Evolutionary conservation across 2,888 invertebrate genomes (phyloP).

Genomic region (Julus scandinavius): DNA sequence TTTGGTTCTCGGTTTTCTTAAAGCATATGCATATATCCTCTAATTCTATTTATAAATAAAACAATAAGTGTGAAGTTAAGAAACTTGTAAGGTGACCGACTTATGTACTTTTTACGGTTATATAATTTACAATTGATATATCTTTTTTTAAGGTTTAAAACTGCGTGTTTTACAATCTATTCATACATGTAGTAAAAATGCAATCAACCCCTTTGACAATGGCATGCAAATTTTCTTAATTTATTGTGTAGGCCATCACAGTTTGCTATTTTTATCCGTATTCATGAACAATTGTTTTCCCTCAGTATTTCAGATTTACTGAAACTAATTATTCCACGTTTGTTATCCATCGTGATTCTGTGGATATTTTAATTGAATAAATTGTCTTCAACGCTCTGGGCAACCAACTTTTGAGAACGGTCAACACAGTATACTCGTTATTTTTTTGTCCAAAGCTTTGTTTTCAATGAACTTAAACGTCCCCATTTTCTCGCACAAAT

Average conservation of each 20-base stretch:
- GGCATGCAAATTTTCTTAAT: neutral
- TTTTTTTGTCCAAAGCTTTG: neutral
- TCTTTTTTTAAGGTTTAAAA: neutral
- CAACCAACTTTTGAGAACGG: neutral
- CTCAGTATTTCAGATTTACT: neutral
- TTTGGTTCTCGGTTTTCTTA: neutral
- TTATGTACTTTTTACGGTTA: neutral
- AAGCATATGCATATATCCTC: neutral
- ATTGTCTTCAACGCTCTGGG: neutral
- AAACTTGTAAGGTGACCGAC: neutral
- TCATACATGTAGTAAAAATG: neutral
- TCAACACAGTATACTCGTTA: neutral
- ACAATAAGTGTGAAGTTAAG: constrained; percentile 9
- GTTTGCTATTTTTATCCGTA: constrained; percentile 20
- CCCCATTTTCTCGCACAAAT: neutral
- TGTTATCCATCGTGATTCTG: neutral
- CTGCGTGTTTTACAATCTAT: neutral
- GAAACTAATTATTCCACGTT: neutral
- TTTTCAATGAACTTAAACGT: constrained; percentile 30
- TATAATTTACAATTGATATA: neutral
- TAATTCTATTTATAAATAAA: neutral
- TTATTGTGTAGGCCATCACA: neutral
- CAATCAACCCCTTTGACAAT: neutral
- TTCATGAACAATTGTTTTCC: neutral
- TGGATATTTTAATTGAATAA: neutral